These are phyloP conservation scores for Lathamus discolor DNA, from an alignment of 2,113 vertebrate species.

Conservation along the genomic window DNA sequence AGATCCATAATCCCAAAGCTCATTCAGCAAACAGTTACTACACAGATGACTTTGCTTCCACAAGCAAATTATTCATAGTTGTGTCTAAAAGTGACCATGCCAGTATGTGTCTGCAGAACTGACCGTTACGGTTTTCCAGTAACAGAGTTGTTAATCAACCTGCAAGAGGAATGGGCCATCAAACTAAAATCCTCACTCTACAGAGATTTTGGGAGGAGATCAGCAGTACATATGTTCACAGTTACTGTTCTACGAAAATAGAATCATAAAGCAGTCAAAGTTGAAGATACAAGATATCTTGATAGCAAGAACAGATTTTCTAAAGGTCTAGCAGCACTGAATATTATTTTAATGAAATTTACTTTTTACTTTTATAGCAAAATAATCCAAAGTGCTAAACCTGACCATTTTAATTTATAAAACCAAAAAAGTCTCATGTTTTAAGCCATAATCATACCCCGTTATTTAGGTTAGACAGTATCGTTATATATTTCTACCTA, in stretches of 20 bases:
- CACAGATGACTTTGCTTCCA: background rate
- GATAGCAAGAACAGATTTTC: background rate
- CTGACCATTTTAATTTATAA: constrained; percentile 70
- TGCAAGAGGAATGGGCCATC: background rate
- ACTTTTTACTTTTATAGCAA: constrained; percentile 74
- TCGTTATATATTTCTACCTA: constrained; percentile 59
- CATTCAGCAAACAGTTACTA: background rate
- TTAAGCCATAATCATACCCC: constrained; percentile 51
- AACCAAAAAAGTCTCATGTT: background rate
- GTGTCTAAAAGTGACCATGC: background rate
- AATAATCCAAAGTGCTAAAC: constrained; percentile 76
- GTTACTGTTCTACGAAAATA: background rate
- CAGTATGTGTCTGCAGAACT: background rate
- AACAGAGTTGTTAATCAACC: background rate
- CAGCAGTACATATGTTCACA: background rate
- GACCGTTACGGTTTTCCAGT: background rate
- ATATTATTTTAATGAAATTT: constrained; percentile 77
- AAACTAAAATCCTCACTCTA: background rate
- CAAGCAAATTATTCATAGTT: background rate
- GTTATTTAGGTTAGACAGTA: constrained; percentile 57
- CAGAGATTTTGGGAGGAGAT: background rate
- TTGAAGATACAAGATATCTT: background rate
- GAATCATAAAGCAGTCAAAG: background rate
- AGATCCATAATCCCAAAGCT: background rate
- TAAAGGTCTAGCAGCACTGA: constrained; percentile 72